Evolutionary conservation across 1,140 invertebrate species (phyloP), one percentile per base, ranked within the genome.

Genomic region (Formica exsecta): DNA sequence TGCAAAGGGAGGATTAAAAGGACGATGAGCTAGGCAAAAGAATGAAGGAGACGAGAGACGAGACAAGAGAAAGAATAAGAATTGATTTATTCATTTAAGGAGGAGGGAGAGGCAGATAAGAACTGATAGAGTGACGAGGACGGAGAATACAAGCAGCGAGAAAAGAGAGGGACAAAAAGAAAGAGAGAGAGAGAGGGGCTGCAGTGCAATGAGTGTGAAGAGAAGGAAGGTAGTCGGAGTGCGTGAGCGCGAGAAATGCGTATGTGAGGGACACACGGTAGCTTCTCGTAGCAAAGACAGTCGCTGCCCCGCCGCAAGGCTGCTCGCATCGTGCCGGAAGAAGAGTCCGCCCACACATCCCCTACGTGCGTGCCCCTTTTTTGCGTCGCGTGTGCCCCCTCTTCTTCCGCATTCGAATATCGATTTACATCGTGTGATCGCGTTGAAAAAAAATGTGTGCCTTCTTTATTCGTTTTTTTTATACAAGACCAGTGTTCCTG

Each of bases 271-370:
- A 91, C n/a, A 71, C 85, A 90, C 90, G 90, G 91, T 92, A 91
- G 93, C 90, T 92, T 92, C 90, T 91, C 90, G 86, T 92, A 89
- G 92, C 86, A 81, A 88, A 92, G 92, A 92, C 93, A 94, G 92
- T 92, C 85, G 90, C 32, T 91, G 89, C 80, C 29, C 87, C 76
- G 91, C 90, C 86, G 89, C 90, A 92, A 93, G 81, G 86, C 90
- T 89, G 91, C 38, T 89, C 89, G 90, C 89, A 93, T 92, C 93
- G 92, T 75, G 84, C 36, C 87, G 89, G 88, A 87, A 87, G 92
- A 89, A 57, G 16, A 89, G 54, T 65, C 57, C 62, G 51, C 51
- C 51, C 62, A 57, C 61, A 70, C 51, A 44, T 77, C 81, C 29
- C 64, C 22, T 41, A 11, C 32, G 38, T 85, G 81, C 62, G 80